These are phyloP conservation scores for Nephrotoma guestfalica DNA, from an alignment of 2,888 invertebrate species.

Conservation along the genomic window DNA sequence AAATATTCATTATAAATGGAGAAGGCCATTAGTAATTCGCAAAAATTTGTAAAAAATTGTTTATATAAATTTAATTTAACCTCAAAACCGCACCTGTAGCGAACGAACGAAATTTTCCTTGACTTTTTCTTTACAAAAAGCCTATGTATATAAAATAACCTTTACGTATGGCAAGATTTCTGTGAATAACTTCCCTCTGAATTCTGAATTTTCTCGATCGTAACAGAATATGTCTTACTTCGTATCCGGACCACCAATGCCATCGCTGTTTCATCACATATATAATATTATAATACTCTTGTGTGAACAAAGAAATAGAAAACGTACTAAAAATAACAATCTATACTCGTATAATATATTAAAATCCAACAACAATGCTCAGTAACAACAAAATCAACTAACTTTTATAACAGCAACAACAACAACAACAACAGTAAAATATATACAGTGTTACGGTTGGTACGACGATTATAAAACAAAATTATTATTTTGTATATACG, in stretches of 20 bases:
- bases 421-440: not conserved
- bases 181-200: not conserved
- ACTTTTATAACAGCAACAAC: not conserved
- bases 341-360: not conserved
- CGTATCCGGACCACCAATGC: not conserved
- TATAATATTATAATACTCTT: not conserved
- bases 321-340: not conserved
- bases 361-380: not conserved
- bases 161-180: not conserved
- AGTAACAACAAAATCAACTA: not conserved
- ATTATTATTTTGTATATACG: not conserved
- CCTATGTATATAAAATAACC: not conserved
- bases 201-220: not conserved
- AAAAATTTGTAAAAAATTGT: not conserved
- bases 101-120: not conserved
- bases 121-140: not conserved
- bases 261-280: not conserved
- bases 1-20: not conserved
- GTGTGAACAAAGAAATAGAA: not conserved
- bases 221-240: not conserved
- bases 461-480: not conserved
- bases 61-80: not conserved
- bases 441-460: not conserved
- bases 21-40: not conserved
- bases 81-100: not conserved